phyloP scores from a whole-genome alignment of 2,888 invertebrate species.

The Lepidochrysops patricia region DNA sequence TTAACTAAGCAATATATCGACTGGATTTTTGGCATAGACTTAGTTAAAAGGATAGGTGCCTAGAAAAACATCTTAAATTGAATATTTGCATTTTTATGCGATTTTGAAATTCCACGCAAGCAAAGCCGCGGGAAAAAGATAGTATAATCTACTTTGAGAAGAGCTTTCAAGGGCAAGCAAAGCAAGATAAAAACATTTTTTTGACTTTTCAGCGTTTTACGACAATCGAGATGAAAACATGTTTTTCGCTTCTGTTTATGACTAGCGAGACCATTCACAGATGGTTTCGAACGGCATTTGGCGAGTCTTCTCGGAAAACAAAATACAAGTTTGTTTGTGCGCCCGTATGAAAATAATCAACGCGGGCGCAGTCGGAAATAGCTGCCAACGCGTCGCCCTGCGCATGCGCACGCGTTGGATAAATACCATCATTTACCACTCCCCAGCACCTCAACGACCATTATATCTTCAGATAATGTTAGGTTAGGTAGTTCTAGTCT shows the following conservation, averaged over 20 bases:
- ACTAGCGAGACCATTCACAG: background rate
- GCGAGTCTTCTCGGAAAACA: constrained; percentile 18
- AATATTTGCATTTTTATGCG: too few species aligned
- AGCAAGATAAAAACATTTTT: too few species aligned
- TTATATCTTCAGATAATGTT: background rate
- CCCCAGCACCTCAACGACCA: background rate
- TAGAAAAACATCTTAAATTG: too few species aligned
- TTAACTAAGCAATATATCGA: too few species aligned
- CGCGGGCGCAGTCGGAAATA: constrained; percentile 46
- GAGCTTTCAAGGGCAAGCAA: too few species aligned
- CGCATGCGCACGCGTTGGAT: constrained; percentile 16
- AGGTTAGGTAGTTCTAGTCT: background rate
- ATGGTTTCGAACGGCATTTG: constrained; percentile 20
- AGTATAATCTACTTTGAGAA: too few species aligned
- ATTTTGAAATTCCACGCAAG: too few species aligned
- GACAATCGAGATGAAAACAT: background rate
- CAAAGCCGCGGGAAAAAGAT: too few species aligned
- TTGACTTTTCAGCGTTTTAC: background rate
- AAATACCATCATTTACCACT: background rate
- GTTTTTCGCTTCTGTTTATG: background rate
- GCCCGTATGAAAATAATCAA: constrained; percentile 44
- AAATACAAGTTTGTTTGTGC: constrained; percentile 34
- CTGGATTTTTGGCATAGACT: too few species aligned
- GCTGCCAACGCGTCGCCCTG: constrained; percentile 41
- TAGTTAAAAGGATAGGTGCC: too few species aligned